Evolutionary conservation across 2,113 vertebrate genomes (phyloP).

Genomic region (Dipodomys spectabilis): DNA sequence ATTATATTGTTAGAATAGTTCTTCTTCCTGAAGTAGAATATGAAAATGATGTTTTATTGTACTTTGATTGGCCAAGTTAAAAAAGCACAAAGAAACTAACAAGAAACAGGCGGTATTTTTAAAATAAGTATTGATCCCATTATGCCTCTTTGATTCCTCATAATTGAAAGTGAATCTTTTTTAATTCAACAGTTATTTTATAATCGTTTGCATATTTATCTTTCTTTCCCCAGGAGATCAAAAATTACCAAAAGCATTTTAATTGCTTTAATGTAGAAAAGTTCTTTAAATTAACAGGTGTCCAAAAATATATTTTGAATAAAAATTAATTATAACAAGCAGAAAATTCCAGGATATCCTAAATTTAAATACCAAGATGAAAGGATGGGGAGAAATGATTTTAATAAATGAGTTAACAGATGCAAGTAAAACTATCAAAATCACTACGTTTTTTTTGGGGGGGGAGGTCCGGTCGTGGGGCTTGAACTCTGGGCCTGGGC

Average conservation of each 20-base stretch:
- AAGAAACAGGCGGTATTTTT: not conserved
- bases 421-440: not conserved
- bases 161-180: constrained; percentile 13
- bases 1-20: not conserved
- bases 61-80: not conserved
- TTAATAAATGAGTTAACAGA: not conserved
- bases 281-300: not conserved
- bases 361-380: not conserved
- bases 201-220: not conserved
- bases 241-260: not conserved
- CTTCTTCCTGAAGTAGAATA: not conserved
- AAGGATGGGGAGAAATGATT: not conserved
- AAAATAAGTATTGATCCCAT: not conserved
- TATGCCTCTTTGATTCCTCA: not conserved
- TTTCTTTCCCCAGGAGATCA: constrained; percentile 22
- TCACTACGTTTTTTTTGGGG: no score
- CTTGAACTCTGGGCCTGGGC: no score
- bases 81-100: not conserved
- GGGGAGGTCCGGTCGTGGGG: no score
- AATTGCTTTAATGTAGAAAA: not conserved
- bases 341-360: not conserved
- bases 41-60: not conserved
- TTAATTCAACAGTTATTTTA: not conserved
- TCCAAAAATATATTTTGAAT: not conserved
- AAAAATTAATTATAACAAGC: not conserved